Percentiles rank a stretch among this genome's conserved stretches.
These are phyloP conservation scores for Zingel zingel DNA, from an alignment of 2,113 vertebrate genomes.

Conservation along the genomic window DNA sequence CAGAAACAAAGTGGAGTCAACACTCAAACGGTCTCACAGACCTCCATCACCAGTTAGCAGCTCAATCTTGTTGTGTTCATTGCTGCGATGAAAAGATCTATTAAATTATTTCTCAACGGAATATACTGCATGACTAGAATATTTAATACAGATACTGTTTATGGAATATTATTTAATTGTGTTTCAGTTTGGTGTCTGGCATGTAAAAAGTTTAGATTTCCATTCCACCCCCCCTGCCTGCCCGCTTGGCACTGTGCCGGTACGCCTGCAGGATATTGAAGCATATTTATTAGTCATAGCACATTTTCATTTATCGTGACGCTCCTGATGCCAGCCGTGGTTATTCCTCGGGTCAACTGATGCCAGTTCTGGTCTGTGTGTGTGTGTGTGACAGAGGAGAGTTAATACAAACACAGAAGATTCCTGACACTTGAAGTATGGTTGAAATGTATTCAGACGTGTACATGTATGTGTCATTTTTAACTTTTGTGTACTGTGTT, in stretches of 20 bases:
- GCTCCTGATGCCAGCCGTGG: constrained; percentile 53
- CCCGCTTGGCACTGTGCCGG: constrained; percentile 5
- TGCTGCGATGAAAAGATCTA: constrained; percentile 46
- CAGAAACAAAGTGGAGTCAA: constrained; percentile 19
- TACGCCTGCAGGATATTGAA: constrained; percentile 46
- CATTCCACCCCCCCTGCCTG: constrained; percentile 2
- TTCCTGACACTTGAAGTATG: constrained; percentile 85
- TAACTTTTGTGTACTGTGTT: constrained; percentile 74
- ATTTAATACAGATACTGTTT: constrained; percentile 77
- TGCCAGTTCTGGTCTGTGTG: constrained; percentile 39
- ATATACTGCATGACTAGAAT: constrained; percentile 82
- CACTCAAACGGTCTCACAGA: not conserved
- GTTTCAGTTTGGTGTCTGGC: constrained; percentile 50
- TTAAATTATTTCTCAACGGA: constrained; percentile 83
- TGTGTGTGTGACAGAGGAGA: constrained; percentile 44
- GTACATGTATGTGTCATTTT: constrained; percentile 68
- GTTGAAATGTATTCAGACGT: constrained; percentile 76
- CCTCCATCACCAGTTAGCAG: constrained; percentile 22
- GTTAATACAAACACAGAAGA: constrained; percentile 54
- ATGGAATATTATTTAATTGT: constrained; percentile 70
- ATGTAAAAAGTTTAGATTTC: constrained; percentile 21
- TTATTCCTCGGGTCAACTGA: constrained; percentile 43
- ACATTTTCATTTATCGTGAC: constrained; percentile 69
- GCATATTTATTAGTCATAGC: constrained; percentile 80
- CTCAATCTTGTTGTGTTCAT: not conserved